These are phyloP conservation scores for Adela reaumurella DNA, from an alignment of 2,888 invertebrate genomes.

Conservation along the genomic window DNA sequence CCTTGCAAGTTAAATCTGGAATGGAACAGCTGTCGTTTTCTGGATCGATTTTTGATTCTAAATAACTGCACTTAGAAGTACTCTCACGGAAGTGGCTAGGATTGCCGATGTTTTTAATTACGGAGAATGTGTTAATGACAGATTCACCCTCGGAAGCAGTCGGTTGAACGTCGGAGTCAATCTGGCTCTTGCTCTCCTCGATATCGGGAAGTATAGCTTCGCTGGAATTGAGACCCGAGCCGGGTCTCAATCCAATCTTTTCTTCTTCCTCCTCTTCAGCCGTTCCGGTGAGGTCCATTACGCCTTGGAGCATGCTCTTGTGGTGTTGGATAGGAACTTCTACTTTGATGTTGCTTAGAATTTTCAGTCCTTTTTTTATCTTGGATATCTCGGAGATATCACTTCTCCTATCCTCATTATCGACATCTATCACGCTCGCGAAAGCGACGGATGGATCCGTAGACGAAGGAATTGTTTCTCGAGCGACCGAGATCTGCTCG, in stretches of 20 bases:
- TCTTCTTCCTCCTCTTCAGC: constrained; percentile 20
- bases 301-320: constrained; percentile 42
- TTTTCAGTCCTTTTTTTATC: constrained; percentile 41
- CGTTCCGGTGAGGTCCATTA: constrained; percentile 41
- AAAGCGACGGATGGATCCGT: too few species aligned
- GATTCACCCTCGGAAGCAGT: constrained; percentile 25
- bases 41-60: constrained; percentile 33
- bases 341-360: constrained; percentile 51
- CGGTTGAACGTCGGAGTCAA: constrained; percentile 22
- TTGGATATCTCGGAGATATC: constrained; percentile 21
- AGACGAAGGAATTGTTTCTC: too few species aligned
- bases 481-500: background rate
- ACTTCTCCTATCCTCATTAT: background rate
- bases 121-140: constrained; percentile 36
- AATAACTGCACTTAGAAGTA: constrained; percentile 22
- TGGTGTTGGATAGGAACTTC: constrained; percentile 49
- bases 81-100: constrained; percentile 28
- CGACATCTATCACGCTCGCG: background rate
- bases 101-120: constrained; percentile 43
- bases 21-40: constrained; percentile 46
- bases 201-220: constrained; percentile 43
- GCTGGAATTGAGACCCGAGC: constrained; percentile 15
- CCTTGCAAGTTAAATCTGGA: constrained; percentile 49
- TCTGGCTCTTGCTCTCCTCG: constrained; percentile 30
- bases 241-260: constrained; percentile 6